phyloP scores from a whole-genome alignment of 2,888 invertebrate species.

The Chrysopilus asiliformis region DNA sequence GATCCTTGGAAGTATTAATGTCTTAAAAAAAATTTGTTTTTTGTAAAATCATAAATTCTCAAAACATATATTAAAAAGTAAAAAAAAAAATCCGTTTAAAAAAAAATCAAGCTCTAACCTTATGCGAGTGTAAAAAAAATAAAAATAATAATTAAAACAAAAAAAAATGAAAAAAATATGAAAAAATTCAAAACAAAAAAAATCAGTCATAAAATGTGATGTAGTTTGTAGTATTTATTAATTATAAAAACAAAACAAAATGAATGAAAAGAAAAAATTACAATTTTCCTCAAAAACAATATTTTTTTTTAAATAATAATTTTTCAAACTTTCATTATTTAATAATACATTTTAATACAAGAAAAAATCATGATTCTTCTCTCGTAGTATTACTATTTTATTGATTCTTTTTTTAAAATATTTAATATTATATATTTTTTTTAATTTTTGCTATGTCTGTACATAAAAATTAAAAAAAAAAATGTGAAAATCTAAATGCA shows the following conservation, averaged over 20 bases:
- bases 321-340: conserved; percentile 1
- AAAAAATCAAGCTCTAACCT: too few relatives aligned
- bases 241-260: conserved; percentile 5
- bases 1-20: too few relatives aligned
- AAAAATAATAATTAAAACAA: not conserved
- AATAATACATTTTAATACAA: not conserved
- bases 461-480: not conserved
- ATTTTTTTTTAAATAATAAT: too few relatives aligned
- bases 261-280: conserved; percentile 1
- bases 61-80: too few relatives aligned
- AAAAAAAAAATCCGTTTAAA: too few relatives aligned
- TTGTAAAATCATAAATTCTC: too few relatives aligned
- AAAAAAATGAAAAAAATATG: not conserved
- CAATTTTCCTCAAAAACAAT: not conserved
- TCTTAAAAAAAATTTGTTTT: too few relatives aligned
- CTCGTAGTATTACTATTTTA: conserved; percentile 1
- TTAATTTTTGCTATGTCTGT: not conserved
- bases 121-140: not conserved
- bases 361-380: not conserved
- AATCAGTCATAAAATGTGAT: conserved; percentile 21
- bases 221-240: conserved; percentile 20
- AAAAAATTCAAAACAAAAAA: conserved; percentile 4
- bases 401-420: conserved; percentile 1
- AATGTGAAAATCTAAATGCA: not conserved
- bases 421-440: not conserved